Percentiles rank a stretch among this genome's conserved stretches.
Conservation (phyloP, 1,140 invertebrate genomes). For the Tetranychus cinnabarinus region DNA sequence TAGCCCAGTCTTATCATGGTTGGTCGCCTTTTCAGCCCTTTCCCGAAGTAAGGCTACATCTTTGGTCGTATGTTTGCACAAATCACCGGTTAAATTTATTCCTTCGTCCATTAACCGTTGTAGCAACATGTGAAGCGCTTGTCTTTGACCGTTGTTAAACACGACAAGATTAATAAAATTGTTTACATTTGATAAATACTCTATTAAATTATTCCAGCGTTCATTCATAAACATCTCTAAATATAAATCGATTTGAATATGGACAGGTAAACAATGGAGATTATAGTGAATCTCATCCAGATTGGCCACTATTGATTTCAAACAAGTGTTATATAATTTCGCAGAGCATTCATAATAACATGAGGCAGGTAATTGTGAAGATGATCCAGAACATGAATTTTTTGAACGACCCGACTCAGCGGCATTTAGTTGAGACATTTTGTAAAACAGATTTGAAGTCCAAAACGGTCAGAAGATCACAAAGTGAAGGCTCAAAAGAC, state of each 20-base stretch:
- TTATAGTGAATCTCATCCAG: no score
- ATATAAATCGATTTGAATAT: not conserved
- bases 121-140: not conserved
- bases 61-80: not conserved
- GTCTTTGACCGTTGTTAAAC: not conserved
- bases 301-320: no score
- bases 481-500: no score
- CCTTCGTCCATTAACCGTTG: not conserved
- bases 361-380: no score
- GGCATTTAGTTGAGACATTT: no score
- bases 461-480: no score
- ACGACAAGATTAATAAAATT: not conserved
- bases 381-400: no score
- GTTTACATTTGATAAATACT: not conserved
- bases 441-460: no score
- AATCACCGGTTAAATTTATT: not conserved
- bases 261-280: not conserved
- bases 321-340: no score
- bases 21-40: not conserved
- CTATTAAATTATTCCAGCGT: not conserved
- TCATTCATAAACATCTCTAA: not conserved
- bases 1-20: not conserved
- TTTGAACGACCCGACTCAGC: no score
- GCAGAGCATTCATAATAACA: no score
- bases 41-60: not conserved